Evolutionary conservation across 2,113 vertebrate species (phyloP), one percentile per base, ranked within the genome.

Genomic region (Coreoperca whiteheadi): DNA sequence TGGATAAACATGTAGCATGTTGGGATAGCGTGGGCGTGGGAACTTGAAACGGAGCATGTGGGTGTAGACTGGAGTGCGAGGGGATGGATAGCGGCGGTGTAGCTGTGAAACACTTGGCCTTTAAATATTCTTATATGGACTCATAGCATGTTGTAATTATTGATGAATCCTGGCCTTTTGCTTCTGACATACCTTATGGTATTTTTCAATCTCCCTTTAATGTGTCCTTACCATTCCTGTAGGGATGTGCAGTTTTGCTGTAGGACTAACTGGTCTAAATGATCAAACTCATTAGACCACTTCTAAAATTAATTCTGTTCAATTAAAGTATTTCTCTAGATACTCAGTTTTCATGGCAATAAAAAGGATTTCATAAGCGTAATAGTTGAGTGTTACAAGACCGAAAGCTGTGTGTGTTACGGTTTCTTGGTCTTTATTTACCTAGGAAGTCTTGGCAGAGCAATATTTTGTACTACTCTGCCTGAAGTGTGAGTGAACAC

Each of bases 21-120:
- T 91, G 92, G 89, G 94, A 93, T 28, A 10, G 88, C 46, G 93
- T 95, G 93, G 94, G 94, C 50, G 93, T 94, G 95, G 93, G 94
- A 95, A 95, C 74, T 64, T 64, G 37, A 73, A 50, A 30, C n/a
- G 21, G 71, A 69, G 59, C 88, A 50, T 34, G 79, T 86, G 86
- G 84, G 64, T 83, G 67, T 54, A 67, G 50, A 74, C 63, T 14
- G 4, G 37, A 59, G 67, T 25, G 54, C 4, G 18, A 63, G 66
- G 61, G 76, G 53, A 61, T 10, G 64, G 54, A 78, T 46, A 41
- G 43, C 6, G 32, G 72, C 8, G 5, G 43, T 60, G 23, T 67
- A 39, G 75, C 50, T 46, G 39, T 46, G 39, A 74, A 46, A 56
- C 77, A 39, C 14, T 25, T 61, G 2, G 68, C 60, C 10, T 67